Percentiles rank a stretch among this genome's conserved stretches.
phyloP scores from a whole-genome alignment of 2,888 invertebrate species.

The Priocnemis perturbator region DNA sequence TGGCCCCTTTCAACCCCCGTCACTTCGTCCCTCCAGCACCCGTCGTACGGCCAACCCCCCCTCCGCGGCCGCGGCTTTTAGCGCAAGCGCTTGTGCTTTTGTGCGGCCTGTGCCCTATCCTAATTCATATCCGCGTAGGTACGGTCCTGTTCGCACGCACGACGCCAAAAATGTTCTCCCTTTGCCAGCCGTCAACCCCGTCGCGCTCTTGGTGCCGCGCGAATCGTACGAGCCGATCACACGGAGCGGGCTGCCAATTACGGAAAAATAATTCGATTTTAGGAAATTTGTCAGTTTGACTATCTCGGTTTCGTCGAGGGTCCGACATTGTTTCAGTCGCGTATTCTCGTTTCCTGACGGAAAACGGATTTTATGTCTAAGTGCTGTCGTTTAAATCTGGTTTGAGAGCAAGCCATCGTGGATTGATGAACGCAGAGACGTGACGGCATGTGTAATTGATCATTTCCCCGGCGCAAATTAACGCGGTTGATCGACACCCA shows the following conservation, averaged over 20 bases:
- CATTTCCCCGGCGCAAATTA: conserved; percentile 23
- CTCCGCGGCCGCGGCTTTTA: conserved; percentile 51
- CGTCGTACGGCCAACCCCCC: conserved; percentile 24
- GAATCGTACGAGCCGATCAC: conserved; percentile 9
- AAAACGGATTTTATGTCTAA: too few species aligned
- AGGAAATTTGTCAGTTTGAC: too few species aligned
- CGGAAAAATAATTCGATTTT: too few species aligned
- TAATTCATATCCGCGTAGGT: conserved; percentile 62
- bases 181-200: conserved; percentile 16
- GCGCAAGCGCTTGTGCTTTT: conserved; percentile 66
- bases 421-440: conserved; percentile 25
- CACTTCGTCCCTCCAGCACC: conserved; percentile 27
- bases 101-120: conserved; percentile 59
- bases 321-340: too few species aligned
- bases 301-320: too few species aligned
- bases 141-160: conserved; percentile 50
- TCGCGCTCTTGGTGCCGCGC: conserved; percentile 21
- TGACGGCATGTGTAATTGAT: conserved; percentile 25
- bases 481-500: background rate
- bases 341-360: too few species aligned
- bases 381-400: too few species aligned
- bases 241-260: too few species aligned
- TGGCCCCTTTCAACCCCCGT: conserved; percentile 28
- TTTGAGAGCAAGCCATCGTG: background rate
- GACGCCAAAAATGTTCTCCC: conserved; percentile 39